Evolutionary conservation across 2,113 vertebrate species (phyloP).

Genomic region (Scomber scombrus): DNA sequence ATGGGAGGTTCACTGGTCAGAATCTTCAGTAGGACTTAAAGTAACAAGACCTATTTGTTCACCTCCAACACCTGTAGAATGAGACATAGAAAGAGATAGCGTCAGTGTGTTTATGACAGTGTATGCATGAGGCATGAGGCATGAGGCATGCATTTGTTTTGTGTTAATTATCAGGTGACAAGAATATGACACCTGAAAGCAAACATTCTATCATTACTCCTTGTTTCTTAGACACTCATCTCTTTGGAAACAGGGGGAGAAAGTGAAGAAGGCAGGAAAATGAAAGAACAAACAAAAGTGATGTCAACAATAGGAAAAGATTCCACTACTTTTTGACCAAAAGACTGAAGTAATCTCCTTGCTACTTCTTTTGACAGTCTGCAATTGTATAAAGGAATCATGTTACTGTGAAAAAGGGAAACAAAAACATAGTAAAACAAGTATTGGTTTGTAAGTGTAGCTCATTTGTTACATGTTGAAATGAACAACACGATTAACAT

Average conservation of each 20-base stretch:
- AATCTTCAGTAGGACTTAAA: constrained; percentile 31
- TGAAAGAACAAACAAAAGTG: background rate
- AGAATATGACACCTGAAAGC: constrained; percentile 36
- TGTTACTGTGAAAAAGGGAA: constrained; percentile 39
- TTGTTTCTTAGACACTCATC: constrained; percentile 56
- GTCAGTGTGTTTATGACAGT: constrained; percentile 39
- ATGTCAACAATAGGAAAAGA: background rate
- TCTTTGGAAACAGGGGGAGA: constrained; percentile 36
- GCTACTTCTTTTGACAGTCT: constrained; percentile 7
- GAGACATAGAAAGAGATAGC: constrained; percentile 43
- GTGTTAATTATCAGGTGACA: constrained; percentile 23
- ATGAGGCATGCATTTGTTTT: no score
- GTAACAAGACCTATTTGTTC: constrained; percentile 10
- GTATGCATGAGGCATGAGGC: background rate
- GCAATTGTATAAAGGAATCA: constrained; percentile 41
- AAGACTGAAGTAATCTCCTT: constrained; percentile 1
- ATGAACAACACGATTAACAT: no score
- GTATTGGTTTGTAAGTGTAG: background rate
- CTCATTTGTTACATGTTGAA: constrained; percentile 1
- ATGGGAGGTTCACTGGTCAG: constrained; percentile 20
- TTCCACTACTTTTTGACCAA: background rate
- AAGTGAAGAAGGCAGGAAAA: background rate
- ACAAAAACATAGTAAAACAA: constrained; percentile 10
- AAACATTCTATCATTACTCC: constrained; percentile 21
- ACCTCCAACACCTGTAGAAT: constrained; percentile 51